These are phyloP conservation scores for Australoheros scitulus DNA, from an alignment of 2,113 vertebrate genomes.

Conservation along the genomic window DNA sequence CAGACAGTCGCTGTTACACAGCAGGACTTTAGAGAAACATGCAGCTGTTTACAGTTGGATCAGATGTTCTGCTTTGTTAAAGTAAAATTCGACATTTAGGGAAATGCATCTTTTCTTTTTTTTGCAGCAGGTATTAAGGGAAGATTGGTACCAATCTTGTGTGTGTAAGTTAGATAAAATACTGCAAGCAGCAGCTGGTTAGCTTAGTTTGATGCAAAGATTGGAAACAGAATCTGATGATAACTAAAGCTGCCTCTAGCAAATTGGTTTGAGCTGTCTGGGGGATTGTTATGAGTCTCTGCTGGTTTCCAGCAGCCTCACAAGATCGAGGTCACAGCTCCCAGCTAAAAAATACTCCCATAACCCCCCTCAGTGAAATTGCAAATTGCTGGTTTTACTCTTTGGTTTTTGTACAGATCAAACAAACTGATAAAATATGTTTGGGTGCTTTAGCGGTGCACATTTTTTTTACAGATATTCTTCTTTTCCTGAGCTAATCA, in stretches of 20 bases:
- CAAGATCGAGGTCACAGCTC: not conserved
- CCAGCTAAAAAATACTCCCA: not conserved
- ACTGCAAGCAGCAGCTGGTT: not conserved
- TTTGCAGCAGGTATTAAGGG: not conserved
- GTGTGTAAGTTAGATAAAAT: not conserved
- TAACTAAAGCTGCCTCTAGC: not conserved
- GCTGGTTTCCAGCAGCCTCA: constrained; percentile 1
- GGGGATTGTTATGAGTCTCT: not conserved
- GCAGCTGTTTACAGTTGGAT: not conserved
- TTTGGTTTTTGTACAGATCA: not conserved
- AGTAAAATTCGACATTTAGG: not conserved
- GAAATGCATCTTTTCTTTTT: not conserved
- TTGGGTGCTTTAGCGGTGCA: not conserved
- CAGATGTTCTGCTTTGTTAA: not conserved
- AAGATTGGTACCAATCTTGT: not conserved
- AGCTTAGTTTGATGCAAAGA: constrained; percentile 3
- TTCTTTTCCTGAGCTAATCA: not conserved
- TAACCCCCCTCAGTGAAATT: not conserved
- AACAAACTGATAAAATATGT: not conserved
- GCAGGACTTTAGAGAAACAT: not conserved
- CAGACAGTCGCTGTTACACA: rapidly evolving
- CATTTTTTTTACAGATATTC: not conserved
- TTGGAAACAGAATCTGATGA: not conserved
- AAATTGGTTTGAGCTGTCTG: constrained; percentile 3
- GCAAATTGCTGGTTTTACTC: rapidly evolving